Evolutionary conservation across 2,797 vertebrate species (phyloP).

Genomic region (Sebastes aleutianus): DNA sequence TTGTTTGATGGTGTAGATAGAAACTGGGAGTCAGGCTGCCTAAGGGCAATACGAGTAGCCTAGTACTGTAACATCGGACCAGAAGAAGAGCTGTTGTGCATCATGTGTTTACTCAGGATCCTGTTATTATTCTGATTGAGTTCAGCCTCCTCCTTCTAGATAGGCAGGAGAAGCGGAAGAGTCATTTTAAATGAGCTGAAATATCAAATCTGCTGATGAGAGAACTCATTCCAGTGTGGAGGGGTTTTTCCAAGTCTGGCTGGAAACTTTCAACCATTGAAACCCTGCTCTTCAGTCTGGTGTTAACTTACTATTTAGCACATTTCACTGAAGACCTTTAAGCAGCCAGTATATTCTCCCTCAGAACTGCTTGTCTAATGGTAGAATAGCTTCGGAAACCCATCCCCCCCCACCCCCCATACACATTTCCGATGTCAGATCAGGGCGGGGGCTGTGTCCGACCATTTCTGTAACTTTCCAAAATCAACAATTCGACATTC

Average conservation of each 20-base stretch:
- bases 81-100: background rate
- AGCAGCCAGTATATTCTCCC: too few relatives aligned
- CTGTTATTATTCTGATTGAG: background rate
- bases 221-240: background rate
- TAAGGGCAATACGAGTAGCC: background rate
- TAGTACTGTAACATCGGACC: background rate
- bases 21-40: background rate
- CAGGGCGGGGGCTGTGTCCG: too few relatives aligned
- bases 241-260: background rate
- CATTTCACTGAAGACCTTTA: too few relatives aligned
- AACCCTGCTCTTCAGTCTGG: too few relatives aligned
- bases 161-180: background rate
- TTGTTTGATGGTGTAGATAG: constrained; percentile 12
- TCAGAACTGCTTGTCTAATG: too few relatives aligned
- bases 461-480: too few relatives aligned
- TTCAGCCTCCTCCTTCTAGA: background rate
- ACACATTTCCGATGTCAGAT: background rate
- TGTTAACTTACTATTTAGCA: too few relatives aligned
- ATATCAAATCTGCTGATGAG: background rate
- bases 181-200: background rate
- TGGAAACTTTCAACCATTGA: too few relatives aligned
- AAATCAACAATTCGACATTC: background rate
- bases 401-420: too few relatives aligned
- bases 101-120: background rate
- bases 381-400: too few relatives aligned